These are phyloP conservation scores for Amblyraja radiata DNA, from an alignment of 2,797 vertebrate genomes.

Conservation along the genomic window DNA sequence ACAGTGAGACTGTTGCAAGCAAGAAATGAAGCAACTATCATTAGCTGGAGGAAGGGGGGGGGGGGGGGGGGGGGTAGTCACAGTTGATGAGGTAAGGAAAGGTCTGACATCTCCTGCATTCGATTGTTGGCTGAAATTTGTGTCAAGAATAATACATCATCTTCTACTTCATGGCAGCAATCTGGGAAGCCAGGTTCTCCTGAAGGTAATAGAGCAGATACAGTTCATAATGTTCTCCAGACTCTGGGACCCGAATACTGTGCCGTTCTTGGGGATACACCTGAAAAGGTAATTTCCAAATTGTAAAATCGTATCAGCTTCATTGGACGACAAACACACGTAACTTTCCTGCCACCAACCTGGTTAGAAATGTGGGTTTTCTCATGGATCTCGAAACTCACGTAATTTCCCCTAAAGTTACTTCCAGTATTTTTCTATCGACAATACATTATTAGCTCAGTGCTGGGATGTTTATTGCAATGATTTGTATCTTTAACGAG, in stretches of 20 bases:
- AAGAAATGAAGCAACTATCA: background rate
- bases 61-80: background rate
- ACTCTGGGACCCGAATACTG: constrained; percentile 70
- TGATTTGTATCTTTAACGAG: background rate
- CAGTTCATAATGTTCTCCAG: constrained; percentile 70
- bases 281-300: constrained; percentile 45
- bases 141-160: background rate
- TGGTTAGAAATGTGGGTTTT: background rate
- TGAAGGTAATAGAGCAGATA: constrained; percentile 70
- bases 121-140: background rate
- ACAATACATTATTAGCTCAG: background rate
- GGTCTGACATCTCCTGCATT: background rate
- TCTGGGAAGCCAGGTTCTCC: constrained; percentile 65
- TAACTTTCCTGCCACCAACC: background rate
- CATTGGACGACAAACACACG: background rate
- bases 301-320: background rate
- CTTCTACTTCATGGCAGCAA: constrained; percentile 60
- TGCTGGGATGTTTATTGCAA: background rate
- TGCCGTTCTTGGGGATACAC: constrained; percentile 74
- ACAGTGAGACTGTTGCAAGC: background rate
- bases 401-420: background rate
- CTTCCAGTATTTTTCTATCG: background rate
- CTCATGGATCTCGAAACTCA: background rate
- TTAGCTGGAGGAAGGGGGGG: background rate
- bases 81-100: background rate